Evolutionary conservation across 2,797 vertebrate genomes (phyloP), one percentile per base, ranked within the genome.

Genomic region (Philypnodon macrostomus): DNA sequence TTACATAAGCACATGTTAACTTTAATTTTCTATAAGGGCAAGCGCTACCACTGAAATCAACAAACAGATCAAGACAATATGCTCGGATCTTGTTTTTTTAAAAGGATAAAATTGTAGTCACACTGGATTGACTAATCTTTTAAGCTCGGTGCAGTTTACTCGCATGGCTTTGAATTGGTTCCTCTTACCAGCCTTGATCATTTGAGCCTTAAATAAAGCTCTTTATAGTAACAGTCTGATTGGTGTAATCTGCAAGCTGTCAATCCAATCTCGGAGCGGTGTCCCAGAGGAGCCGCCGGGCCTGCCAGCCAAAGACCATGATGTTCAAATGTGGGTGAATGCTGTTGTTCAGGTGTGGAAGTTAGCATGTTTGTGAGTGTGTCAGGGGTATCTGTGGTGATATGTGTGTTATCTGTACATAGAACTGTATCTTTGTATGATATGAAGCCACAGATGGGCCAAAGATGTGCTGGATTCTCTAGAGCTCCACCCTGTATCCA

Each of bases 181-280:
- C 65, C 69, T 81, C 58, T 80, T 74, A 80, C 77, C 61, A 76
- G 75, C 78, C 80, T 85, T 85, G 76, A 84, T 82, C 83, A 82
- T 76, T 81, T 78, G 73, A 83, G 76, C 74, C 74, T 79, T 81
- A 86, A 86, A 84, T 85, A 77, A 84, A 83, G 77, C 85, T 81
- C 77, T 85, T 83, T 79, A 83, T 79, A 59, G 70, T 61, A 65
- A 67, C 51, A 27, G 63, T 80, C 77, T 77, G 79, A 81, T 86
- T 83, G 72, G 70, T 71, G 66, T 87, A 85, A 88, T 88, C 80
- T 86, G 81, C 78, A 85, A 80, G 77, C 79, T 81, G 83, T 86
- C 85, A 79, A 61, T 67, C 77, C 49, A 61, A 65, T 84, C 75
- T 69, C 71, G 33, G 51, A 46, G 53, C 3, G 16, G 42, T 36